phyloP scores from a whole-genome alignment of 2,797 vertebrate species.

The Steatocranus sp. region DNA sequence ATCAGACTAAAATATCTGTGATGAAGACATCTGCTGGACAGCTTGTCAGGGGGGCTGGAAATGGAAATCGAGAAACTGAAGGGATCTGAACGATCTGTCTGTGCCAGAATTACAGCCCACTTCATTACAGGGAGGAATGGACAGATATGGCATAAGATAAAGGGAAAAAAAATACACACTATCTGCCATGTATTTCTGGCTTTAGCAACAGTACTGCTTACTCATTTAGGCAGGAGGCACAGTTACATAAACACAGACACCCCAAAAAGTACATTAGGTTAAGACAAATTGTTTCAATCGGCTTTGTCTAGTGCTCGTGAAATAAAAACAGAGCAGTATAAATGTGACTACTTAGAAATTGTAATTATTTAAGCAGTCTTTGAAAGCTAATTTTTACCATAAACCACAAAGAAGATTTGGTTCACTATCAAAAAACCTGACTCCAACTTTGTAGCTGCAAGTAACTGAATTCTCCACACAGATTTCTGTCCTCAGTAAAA shows the following conservation, averaged over 20 bases:
- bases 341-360: not conserved
- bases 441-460: constrained; percentile 14
- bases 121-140: constrained; percentile 59
- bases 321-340: not conserved
- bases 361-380: not conserved
- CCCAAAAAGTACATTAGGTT: not conserved
- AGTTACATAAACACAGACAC: not conserved
- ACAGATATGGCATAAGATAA: constrained; percentile 48
- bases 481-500: constrained; percentile 11
- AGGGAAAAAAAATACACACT: constrained; percentile 4
- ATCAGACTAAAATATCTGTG: constrained; percentile 69
- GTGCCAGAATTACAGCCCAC: constrained; percentile 65
- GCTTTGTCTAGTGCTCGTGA: not conserved
- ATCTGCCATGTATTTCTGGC: constrained; percentile 37
- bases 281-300: constrained; percentile 3
- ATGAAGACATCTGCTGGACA: constrained; percentile 71
- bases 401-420: constrained; percentile 12
- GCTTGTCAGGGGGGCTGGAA: constrained; percentile 65
- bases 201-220: constrained; percentile 3
- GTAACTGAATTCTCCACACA: constrained; percentile 29
- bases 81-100: constrained; percentile 63
- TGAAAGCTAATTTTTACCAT: not conserved
- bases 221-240: constrained; percentile 7
- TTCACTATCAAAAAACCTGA: constrained; percentile 21
- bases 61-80: constrained; percentile 69